phyloP scores from a whole-genome alignment of 2,888 invertebrate species.

The Machimus atricapillus region DNA sequence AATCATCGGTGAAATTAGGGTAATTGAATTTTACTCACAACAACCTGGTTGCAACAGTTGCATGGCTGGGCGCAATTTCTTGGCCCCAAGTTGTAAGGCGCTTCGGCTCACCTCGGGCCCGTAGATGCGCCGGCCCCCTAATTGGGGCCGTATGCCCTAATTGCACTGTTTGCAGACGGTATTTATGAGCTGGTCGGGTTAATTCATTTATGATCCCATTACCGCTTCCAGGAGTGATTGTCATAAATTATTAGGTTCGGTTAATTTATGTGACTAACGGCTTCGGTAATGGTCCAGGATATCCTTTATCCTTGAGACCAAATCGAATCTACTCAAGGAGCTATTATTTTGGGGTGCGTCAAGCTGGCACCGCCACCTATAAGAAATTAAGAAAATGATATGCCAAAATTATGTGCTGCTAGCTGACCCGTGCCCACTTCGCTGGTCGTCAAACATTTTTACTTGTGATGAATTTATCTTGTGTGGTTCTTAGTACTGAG shows the following conservation, averaged over 20 bases:
- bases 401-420: too few species aligned
- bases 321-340: not conserved
- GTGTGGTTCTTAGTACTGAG: too few species aligned
- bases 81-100: not conserved
- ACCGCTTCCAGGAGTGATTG: not conserved
- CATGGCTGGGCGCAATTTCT: not conserved
- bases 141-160: not conserved
- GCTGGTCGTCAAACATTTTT: too few species aligned
- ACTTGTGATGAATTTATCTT: too few species aligned
- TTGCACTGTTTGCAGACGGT: not conserved
- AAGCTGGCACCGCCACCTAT: too few species aligned
- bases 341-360: not conserved
- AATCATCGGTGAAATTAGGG: not conserved
- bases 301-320: not conserved
- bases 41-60: not conserved
- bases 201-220: constrained; percentile 5
- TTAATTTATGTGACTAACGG: not conserved
- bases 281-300: not conserved
- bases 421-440: too few species aligned
- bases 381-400: too few species aligned
- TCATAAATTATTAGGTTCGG: not conserved
- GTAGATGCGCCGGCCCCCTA: not conserved
- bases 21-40: not conserved
- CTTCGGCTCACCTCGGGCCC: not conserved
- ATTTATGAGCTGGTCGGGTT: not conserved